These are phyloP conservation scores for Apeltes quadracus DNA, from an alignment of 2,113 vertebrate genomes.

Conservation along the genomic window DNA sequence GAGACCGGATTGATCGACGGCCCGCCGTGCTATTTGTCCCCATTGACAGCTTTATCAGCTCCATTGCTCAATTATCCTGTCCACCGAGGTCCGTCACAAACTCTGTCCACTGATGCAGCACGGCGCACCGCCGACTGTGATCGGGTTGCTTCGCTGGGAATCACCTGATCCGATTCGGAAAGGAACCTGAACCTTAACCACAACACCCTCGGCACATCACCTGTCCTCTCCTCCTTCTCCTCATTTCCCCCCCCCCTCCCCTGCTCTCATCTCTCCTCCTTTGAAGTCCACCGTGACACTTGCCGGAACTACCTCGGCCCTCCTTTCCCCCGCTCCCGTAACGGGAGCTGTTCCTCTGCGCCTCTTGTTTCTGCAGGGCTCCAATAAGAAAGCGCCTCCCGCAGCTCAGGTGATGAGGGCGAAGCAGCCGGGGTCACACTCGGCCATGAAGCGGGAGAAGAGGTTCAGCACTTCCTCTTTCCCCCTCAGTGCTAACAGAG, in stretches of 20 bases:
- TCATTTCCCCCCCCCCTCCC: background rate
- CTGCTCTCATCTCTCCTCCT: background rate
- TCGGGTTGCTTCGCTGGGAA: slow-evolving; percentile 66
- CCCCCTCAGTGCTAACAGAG: slow-evolving; percentile 88
- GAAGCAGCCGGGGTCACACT: slow-evolving; percentile 85
- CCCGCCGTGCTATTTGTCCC: slow-evolving; percentile 45
- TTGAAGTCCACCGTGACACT: slow-evolving; percentile 21
- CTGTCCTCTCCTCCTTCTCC: background rate
- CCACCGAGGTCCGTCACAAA: slow-evolving; percentile 43
- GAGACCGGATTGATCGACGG: slow-evolving; percentile 50
- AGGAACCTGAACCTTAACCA: slow-evolving; percentile 72
- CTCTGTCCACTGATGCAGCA: slow-evolving; percentile 47
- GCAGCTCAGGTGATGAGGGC: slow-evolving; percentile 86
- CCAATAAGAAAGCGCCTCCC: slow-evolving; percentile 85
- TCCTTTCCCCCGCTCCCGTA: slow-evolving; percentile 49
- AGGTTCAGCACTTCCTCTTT: slow-evolving; percentile 90
- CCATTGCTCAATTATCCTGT: slow-evolving; percentile 51
- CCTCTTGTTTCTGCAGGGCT: slow-evolving; percentile 78
- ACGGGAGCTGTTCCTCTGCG: slow-evolving; percentile 59
- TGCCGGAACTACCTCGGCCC: slow-evolving; percentile 48
- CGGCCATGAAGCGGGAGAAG: slow-evolving; percentile 87
- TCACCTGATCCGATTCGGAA: slow-evolving; percentile 74
- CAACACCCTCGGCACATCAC: slow-evolving; percentile 21
- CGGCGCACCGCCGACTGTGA: slow-evolving; percentile 47
- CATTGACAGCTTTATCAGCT: slow-evolving; percentile 58